These are phyloP conservation scores for Sialis fuliginosa DNA, from an alignment of 2,888 invertebrate species.

Conservation along the genomic window DNA sequence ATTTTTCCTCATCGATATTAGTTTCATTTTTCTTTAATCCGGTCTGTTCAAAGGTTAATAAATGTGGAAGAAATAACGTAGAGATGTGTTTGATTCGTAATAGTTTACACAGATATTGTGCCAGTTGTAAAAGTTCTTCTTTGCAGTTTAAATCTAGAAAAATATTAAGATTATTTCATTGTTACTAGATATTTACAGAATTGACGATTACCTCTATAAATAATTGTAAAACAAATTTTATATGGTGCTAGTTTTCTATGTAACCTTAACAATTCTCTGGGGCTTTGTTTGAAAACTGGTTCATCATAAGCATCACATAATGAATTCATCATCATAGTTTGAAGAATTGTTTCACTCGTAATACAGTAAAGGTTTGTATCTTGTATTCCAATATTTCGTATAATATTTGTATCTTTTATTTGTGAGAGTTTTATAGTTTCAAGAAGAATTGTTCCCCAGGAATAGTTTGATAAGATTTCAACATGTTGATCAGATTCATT, in stretches of 20 bases:
- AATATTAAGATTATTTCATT: conserved; percentile 4
- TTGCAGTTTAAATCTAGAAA: conserved; percentile 15
- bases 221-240: conserved; percentile 47
- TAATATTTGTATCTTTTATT: conserved; percentile 13
- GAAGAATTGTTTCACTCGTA: conserved; percentile 30
- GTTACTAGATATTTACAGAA: too few relatives aligned
- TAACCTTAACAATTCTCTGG: conserved; percentile 31
- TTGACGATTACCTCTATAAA: conserved; percentile 22
- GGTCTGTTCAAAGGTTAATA: conserved; percentile 13
- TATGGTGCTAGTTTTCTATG: conserved; percentile 61
- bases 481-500: conserved; percentile 28
- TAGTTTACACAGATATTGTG: conserved; percentile 34
- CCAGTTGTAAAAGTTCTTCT: conserved; percentile 33
- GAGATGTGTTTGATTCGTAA: conserved; percentile 27
- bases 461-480: conserved; percentile 45
- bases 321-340: conserved; percentile 33
- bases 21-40: conserved; percentile 14
- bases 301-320: conserved; percentile 39
- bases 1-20: conserved; percentile 24
- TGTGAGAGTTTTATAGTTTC: conserved; percentile 36
- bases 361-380: conserved; percentile 14
- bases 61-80: conserved; percentile 21
- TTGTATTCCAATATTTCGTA: conserved; percentile 6
- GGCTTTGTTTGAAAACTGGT: conserved; percentile 24
- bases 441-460: conserved; percentile 39